Percentiles rank a stretch among this genome's conserved stretches.
Conservation (phyloP, 2,888 invertebrate genomes). For the Myathropa florea region DNA sequence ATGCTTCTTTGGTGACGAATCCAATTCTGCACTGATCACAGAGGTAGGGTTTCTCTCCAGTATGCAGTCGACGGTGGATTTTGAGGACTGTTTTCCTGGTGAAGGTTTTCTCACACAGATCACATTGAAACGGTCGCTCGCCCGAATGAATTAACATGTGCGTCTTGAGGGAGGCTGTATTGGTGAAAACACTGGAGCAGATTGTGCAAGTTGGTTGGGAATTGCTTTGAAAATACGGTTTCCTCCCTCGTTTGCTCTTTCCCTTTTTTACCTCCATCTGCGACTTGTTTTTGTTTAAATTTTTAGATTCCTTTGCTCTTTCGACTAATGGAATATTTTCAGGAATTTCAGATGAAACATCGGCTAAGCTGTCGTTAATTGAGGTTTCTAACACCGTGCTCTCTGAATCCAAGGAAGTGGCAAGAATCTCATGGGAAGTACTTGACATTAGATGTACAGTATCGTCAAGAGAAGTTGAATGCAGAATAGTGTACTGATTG, state of each 20-base stretch:
- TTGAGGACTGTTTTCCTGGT: constrained; percentile 42
- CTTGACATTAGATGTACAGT: not conserved
- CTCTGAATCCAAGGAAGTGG: not conserved
- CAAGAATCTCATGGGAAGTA: constrained; percentile 16
- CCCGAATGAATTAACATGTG: constrained; percentile 65
- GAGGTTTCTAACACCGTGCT: not conserved
- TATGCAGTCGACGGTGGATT: constrained; percentile 58
- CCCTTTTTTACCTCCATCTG: not conserved
- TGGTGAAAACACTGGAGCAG: constrained; percentile 43
- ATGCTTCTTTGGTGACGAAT: constrained; percentile 44
- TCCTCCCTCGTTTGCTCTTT: constrained; percentile 10
- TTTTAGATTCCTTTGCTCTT: not conserved
- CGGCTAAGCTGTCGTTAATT: not conserved
- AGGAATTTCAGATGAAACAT: not conserved
- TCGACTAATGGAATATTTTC: not conserved
- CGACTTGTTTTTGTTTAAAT: not conserved
- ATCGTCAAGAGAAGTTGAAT: not conserved
- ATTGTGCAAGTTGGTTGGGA: constrained; percentile 44
- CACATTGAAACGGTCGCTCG: constrained; percentile 58
- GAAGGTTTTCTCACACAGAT: constrained; percentile 63
- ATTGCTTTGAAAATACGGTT: constrained; percentile 21
- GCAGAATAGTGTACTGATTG: not conserved
- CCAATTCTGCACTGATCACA: constrained; percentile 39
- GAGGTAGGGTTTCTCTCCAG: constrained; percentile 52
- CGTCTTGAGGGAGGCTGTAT: constrained; percentile 48